phyloP scores from a whole-genome alignment of 1,140 invertebrate species.

The Doryteuthis pealeii region DNA sequence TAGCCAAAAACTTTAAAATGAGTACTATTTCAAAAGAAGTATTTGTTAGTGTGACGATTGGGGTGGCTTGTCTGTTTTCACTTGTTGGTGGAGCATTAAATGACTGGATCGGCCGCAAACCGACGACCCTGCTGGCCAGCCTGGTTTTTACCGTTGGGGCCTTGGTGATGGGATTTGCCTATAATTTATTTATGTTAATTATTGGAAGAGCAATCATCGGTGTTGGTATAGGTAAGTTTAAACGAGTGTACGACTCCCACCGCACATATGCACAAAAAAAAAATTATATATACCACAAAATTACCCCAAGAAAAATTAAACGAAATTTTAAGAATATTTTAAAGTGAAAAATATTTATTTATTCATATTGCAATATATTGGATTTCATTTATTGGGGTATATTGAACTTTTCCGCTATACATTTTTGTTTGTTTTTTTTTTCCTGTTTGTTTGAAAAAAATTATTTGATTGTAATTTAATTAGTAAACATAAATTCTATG shows the following conservation, averaged over 20 bases:
- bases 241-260: too few relatives aligned
- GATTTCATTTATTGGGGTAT: too few relatives aligned
- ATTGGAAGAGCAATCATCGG: conserved; percentile 65
- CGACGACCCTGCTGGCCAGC: conserved; percentile 64
- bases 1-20: conserved; percentile 59
- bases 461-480: too few relatives aligned
- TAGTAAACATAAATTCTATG: too few relatives aligned
- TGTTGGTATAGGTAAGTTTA: conserved; percentile 65
- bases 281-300: too few relatives aligned
- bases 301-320: conserved; percentile 7
- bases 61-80: conserved; percentile 35
- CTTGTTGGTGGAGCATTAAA: conserved; percentile 59
- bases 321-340: neutral
- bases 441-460: too few relatives aligned
- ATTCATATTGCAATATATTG: too few relatives aligned
- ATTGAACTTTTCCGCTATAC: too few relatives aligned
- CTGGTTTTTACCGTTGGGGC: conserved; percentile 65
- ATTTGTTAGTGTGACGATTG: conserved; percentile 61
- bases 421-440: too few relatives aligned
- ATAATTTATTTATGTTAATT: conserved; percentile 61
- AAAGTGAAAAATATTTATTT: too few relatives aligned
- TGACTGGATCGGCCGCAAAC: conserved; percentile 64
- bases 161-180: conserved; percentile 62
- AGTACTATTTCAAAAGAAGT: conserved; percentile 60
- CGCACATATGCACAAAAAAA: too few relatives aligned